phyloP scores from a whole-genome alignment of 2,113 vertebrate species.

The Strix aluco region DNA sequence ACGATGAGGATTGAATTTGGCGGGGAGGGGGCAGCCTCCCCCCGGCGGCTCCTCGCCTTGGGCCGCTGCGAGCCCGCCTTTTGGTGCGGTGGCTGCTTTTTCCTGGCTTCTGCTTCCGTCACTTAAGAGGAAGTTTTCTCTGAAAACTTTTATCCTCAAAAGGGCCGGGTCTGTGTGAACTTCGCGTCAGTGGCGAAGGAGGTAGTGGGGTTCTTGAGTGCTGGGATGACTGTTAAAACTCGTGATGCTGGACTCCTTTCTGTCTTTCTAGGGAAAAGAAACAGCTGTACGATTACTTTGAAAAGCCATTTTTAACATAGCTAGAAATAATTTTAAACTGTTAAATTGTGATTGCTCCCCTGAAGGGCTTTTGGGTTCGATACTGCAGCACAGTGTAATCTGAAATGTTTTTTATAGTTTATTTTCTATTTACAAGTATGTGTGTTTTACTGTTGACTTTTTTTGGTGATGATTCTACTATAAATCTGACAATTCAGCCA shows the following conservation, averaged over 20 bases:
- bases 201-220: no score
- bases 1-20: not conserved
- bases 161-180: not conserved
- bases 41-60: not conserved
- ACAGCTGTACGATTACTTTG: rapidly evolving
- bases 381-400: not conserved
- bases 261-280: no score
- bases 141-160: not conserved
- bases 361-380: rapidly evolving
- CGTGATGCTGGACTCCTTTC: rapidly evolving
- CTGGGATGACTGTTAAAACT: not conserved
- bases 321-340: not conserved
- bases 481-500: rapidly evolving
- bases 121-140: not conserved
- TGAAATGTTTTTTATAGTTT: not conserved
- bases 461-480: rapidly evolving
- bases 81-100: not conserved
- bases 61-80: not conserved
- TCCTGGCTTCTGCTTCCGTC: not conserved
- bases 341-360: not conserved
- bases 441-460: rapidly evolving
- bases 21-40: no score
- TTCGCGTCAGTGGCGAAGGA: rapidly evolving
- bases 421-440: rapidly evolving
- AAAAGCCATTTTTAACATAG: not conserved